Evolutionary conservation across 37 sponge, comb jelly and placozoan genomes (phyloP).

Genomic region (Hormiphora californensis): DNA sequence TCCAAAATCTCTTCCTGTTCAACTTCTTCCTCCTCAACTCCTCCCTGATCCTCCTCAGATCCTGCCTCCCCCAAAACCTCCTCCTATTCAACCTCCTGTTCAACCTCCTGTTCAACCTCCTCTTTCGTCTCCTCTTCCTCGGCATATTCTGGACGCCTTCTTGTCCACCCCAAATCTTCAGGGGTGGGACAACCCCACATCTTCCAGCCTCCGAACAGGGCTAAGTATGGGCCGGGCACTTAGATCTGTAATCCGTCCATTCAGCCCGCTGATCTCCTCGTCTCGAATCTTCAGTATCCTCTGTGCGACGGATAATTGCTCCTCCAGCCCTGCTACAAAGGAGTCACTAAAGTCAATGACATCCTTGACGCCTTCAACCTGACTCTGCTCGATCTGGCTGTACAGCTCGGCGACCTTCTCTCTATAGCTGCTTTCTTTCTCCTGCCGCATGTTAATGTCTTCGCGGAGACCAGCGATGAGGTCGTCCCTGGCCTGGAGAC

Average conservation of each 20-base stretch:
- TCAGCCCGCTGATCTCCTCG: slow-evolving; percentile 35
- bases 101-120: too few relatives aligned
- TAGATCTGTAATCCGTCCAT: not conserved
- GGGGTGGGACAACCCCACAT: too few relatives aligned
- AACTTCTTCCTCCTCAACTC: too few relatives aligned
- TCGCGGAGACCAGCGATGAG: slow-evolving; percentile 36
- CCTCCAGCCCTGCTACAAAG: slow-evolving; percentile 30
- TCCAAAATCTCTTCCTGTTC: too few relatives aligned
- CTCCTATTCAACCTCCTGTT: too few relatives aligned
- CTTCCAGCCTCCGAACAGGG: too few relatives aligned
- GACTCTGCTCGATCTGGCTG: slow-evolving; percentile 38
- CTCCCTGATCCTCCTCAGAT: too few relatives aligned
- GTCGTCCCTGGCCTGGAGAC: slow-evolving; percentile 31
- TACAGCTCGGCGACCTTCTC: slow-evolving; percentile 50
- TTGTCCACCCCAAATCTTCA: too few relatives aligned
- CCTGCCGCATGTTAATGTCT: slow-evolving; percentile 38
- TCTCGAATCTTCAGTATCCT: slow-evolving; percentile 34
- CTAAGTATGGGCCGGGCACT: not conserved
- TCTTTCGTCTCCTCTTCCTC: too few relatives aligned
- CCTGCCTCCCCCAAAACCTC: too few relatives aligned
- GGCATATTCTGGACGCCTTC: too few relatives aligned
- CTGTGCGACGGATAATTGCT: slow-evolving; percentile 6
- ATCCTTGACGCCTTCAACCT: slow-evolving; percentile 24
- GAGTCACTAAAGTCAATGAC: slow-evolving; percentile 47
- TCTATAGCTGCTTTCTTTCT: slow-evolving; percentile 33